Base-by-base conservation (phyloP, 2,797 vertebrate species). In the Darevskia nairensis region DNA sequence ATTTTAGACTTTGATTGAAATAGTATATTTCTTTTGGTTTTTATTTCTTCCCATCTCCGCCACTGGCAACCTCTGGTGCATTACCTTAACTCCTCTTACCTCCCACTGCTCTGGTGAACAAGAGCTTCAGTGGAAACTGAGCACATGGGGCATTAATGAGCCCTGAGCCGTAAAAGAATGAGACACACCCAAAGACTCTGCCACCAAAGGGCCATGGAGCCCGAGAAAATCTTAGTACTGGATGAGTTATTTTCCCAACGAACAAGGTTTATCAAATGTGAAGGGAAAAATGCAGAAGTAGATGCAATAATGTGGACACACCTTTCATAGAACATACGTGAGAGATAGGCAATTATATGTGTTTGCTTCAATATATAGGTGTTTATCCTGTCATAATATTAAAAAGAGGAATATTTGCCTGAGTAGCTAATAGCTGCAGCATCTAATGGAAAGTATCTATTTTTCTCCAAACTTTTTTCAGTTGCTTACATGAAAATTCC, bases 1-100 rank as follows among this genome's bases (percentile, higher is more conserved):
- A 96, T 97, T 97, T 97, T 94, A 96, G 95, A 97, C 96, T 97
- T 96, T 96, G 96, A 97, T 97, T 96, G 96, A 97, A 97, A 97
- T 94, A 89, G 94, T 96, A 94, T 96, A 96, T 96, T 97, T 95
- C 95, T 96, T 95, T 94, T 96, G 79, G 50, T 7, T 46, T 80
- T 92, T 91, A 76, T 89, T 89, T 46, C 79, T 91, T 92, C 88
- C 88, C 95, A 96, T 96, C 95, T 95, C 95, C 93, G 94, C 93
- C 94, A 90, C 93, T 96, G 95, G 96, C 94, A 96, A 76, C 92
- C 92, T 64, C 92, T 92, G 90, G 79, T 91, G 82, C 93, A 80
- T 95, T 94, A 95, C 93, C 94, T 96, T 93, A 92, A 92, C 92
- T 95, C 94, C 92, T 94, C 93, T 94, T 88, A 86, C 95, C 94